Base-by-base conservation (phyloP, 1,140 invertebrate species). In the Chymomyza costata region DNA sequence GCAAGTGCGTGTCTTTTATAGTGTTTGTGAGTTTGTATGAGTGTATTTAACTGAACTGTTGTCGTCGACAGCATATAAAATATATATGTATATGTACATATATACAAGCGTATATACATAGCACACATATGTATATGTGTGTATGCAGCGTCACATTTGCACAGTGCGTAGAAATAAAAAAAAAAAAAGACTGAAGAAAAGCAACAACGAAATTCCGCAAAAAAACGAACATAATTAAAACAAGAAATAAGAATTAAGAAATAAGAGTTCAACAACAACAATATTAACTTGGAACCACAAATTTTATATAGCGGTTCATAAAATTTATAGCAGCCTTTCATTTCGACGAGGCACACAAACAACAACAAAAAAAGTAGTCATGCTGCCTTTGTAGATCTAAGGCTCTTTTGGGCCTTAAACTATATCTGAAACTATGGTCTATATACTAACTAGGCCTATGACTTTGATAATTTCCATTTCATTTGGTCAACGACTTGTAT, bases 1-100 rank as follows among this genome's bases (percentile, higher is more conserved):
- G 53, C 71, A 80, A 78, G 71, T 78, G 71, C 71, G 71, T 76
- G 65, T 65, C 65, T 50, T 40, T 64, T 30, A 53, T 28, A 30
- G 39, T 53, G 53, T 28, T 48, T 21, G 18, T 13, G 15, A 46
- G 19, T 19, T 18, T 7, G 3, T n/a, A 1, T 35, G 47, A 18
- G 31, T 18, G 10, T 41, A 49, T 41, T 17, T 58, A 50, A 7
- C 45, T 57, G 30, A 43, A 25, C 17, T 35, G 45, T 14, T 48
- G 51, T 30, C 57, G 41, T 37, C 39, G 30, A 43, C 32, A 32
- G 28, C 40, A 7, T 31, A 32, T n/a, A n/a, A n/a, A n/a, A n/a
- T n/a, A n/a, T n/a, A n/a, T n/a, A n/a, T n/a, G n/a, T n/a, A n/a
- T n/a, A n/a, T n/a, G n/a, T n/a, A n/a, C n/a, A n/a, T n/a, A n/a